A percentile compares a stretch with the other conserved stretches of the same genome.
phyloP scores from a whole-genome alignment of 2,888 invertebrate genomes.

The Melieria picta region DNA sequence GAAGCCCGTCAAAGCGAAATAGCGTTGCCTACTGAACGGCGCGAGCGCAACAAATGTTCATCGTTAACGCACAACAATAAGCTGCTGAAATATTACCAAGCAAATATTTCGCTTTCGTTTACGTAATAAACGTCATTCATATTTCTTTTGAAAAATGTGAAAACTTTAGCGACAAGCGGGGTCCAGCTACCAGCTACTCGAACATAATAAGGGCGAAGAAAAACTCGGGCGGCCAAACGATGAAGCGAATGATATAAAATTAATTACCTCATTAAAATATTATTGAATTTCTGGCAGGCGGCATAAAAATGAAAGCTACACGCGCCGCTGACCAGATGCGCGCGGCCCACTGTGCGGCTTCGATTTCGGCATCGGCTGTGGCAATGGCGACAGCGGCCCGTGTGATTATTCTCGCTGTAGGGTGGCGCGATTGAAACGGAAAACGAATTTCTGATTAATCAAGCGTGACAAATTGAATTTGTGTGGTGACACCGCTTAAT shows the following conservation, averaged over 20 bases:
- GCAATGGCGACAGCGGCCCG: too few species aligned
- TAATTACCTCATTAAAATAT: slow-evolving; percentile 3
- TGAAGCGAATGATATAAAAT: neutral
- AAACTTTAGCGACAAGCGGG: too few species aligned
- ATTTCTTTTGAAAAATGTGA: neutral
- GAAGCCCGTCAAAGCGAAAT: neutral
- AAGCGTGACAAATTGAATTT: neutral
- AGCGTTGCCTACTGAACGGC: neutral
- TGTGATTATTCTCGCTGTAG: neutral
- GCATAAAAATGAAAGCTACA: too few species aligned
- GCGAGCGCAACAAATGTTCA: neutral
- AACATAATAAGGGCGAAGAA: neutral
- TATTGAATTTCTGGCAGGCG: neutral
- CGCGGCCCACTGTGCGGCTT: too few species aligned
- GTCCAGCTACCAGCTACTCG: too few species aligned
- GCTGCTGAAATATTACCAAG: neutral
- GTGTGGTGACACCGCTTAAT: neutral
- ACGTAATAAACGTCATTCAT: neutral
- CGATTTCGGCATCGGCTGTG: too few species aligned
- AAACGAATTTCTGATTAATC: slow-evolving; percentile 3
- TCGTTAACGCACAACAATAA: neutral
- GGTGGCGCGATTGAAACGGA: neutral
- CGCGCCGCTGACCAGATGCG: too few species aligned
- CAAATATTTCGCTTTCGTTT: neutral
- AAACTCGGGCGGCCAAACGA: neutral